Evolutionary conservation across 2,797 vertebrate species (phyloP).

Genomic region (Xyrichtys novacula): DNA sequence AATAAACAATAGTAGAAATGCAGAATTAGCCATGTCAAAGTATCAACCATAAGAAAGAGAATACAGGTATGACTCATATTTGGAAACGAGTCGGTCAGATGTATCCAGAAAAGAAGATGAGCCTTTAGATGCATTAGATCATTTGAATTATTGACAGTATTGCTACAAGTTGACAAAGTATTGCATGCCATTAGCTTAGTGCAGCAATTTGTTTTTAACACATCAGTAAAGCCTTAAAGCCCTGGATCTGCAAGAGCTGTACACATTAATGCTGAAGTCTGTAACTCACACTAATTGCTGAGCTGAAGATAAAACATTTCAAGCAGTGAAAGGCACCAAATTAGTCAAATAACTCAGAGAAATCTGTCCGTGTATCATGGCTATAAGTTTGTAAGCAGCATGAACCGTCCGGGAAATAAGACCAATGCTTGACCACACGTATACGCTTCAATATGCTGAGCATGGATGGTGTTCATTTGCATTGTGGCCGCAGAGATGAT

Average conservation of each 20-base stretch:
- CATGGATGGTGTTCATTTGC: slow-evolving; percentile 44
- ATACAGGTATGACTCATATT: too few relatives aligned
- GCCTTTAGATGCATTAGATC: too few relatives aligned
- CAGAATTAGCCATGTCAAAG: too few relatives aligned
- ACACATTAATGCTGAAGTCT: not conserved
- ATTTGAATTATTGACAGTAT: not conserved
- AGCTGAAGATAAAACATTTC: slow-evolving; percentile 29
- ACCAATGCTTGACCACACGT: slow-evolving; percentile 17
- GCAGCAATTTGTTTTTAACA: slow-evolving; percentile 6
- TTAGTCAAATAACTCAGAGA: slow-evolving; percentile 32
- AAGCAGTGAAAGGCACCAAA: slow-evolving; percentile 3
- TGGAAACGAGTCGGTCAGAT: too few relatives aligned
- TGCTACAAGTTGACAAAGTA: slow-evolving; percentile 22
- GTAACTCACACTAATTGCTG: slow-evolving; percentile 5
- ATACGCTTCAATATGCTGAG: slow-evolving; percentile 22
- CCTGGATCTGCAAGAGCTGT: not conserved
- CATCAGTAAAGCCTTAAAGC: slow-evolving; percentile 11
- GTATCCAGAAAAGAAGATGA: too few relatives aligned
- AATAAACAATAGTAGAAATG: too few relatives aligned
- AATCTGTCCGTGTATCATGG: slow-evolving; percentile 6
- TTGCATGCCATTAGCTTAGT: slow-evolving; percentile 13
- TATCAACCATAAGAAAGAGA: too few relatives aligned
- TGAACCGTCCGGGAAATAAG: slow-evolving; percentile 16
- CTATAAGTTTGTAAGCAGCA: slow-evolving; percentile 22
- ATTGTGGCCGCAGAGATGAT: slow-evolving; percentile 27